phyloP scores from a whole-genome alignment of 1,140 invertebrate genomes.

The Brachionus rotundiformis region DNA sequence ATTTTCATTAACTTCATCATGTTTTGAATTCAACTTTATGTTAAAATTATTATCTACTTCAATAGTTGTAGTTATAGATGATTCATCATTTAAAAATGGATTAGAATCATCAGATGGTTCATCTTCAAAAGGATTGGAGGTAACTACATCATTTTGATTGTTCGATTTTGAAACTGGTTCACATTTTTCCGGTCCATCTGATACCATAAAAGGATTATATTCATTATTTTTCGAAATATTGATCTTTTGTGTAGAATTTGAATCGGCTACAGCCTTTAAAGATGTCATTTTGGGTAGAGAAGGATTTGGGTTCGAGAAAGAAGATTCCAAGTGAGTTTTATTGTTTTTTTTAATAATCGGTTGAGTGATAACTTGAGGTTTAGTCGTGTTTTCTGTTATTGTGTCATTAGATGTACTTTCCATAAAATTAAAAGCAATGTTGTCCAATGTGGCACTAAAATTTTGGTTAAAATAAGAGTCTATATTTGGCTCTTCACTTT shows the following conservation, averaged over 20 bases:
- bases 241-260: neutral
- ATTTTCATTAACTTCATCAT: neutral
- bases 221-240: neutral
- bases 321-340: neutral
- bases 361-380: neutral
- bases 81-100: slow-evolving; percentile 33
- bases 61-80: slow-evolving; percentile 1
- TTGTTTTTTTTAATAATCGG: neutral
- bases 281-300: neutral
- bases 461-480: slow-evolving; percentile 26
- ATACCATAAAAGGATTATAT: neutral
- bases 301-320: neutral
- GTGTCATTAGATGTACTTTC: neutral
- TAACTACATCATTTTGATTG: too few relatives aligned
- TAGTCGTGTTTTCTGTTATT: neutral
- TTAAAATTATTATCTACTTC: slow-evolving; percentile 29
- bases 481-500: neutral
- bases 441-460: slow-evolving; percentile 2
- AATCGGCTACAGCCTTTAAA: neutral
- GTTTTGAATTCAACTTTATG: neutral
- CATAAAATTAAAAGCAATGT: slow-evolving; percentile 23
- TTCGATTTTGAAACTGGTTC: too few relatives aligned
- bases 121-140: neutral
- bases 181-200: neutral
- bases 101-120: neutral